These are phyloP conservation scores for Penaeus japonicus DNA, from an alignment of 1,140 invertebrate species.

Conservation along the genomic window DNA sequence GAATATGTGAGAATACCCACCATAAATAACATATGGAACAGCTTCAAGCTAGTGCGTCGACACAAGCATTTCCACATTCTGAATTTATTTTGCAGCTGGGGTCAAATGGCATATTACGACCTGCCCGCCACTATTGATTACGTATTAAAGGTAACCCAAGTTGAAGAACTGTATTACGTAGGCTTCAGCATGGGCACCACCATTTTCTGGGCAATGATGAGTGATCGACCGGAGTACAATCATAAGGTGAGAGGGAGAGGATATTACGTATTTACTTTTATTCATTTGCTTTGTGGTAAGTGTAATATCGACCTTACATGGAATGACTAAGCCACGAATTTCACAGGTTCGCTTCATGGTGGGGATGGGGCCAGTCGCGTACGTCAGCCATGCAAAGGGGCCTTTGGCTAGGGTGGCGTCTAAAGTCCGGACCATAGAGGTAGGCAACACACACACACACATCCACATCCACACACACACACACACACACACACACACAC, in stretches of 20 bases:
- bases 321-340: background rate
- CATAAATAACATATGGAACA: background rate
- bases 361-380: conserved; percentile 78
- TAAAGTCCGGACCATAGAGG: conserved; percentile 61
- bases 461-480: background rate
- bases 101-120: conserved; percentile 80
- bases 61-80: background rate
- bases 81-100: conserved; percentile 67
- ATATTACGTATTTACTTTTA: background rate
- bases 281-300: background rate
- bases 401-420: conserved; percentile 67
- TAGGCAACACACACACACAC: conserved; percentile 22
- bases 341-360: conserved; percentile 56
- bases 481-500: background rate
- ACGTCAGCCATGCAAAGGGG: conserved; percentile 74
- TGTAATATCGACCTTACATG: background rate
- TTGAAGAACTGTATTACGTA: conserved; percentile 72
- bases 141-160: conserved; percentile 70
- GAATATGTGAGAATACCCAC: background rate
- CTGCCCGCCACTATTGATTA: conserved; percentile 75
- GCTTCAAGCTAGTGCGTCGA: background rate
- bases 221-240: conserved; percentile 72
- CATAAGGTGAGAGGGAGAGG: conserved; percentile 59
- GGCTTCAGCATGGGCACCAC: conserved; percentile 69
- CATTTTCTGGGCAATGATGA: conserved; percentile 64